Percentiles rank a stretch among this genome's conserved stretches.
phyloP scores from a whole-genome alignment of 1,140 invertebrate genomes.

The Carposina sasakii region DNA sequence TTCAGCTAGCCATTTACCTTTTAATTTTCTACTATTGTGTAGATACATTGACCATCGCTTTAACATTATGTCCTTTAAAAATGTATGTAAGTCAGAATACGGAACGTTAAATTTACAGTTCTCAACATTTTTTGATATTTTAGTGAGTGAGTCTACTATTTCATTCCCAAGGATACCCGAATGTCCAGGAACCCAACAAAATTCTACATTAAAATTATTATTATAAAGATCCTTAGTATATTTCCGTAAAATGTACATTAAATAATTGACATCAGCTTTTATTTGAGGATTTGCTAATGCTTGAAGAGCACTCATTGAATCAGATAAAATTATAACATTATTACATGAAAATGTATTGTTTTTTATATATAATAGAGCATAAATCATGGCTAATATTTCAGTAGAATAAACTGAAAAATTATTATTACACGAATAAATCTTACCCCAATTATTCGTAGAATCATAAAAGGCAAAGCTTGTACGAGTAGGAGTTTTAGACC shows the following conservation, averaged over 20 bases:
- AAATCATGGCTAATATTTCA: conserved; percentile 7
- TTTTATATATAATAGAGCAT: conserved; percentile 1
- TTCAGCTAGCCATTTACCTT: conserved; percentile 11
- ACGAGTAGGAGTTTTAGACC: neutral
- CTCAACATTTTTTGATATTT: neutral
- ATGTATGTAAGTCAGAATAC: neutral
- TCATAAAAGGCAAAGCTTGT: conserved; percentile 4
- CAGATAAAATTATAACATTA: conserved; percentile 9
- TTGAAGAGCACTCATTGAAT: conserved; percentile 7
- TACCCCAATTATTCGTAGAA: neutral
- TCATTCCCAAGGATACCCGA: conserved; percentile 10
- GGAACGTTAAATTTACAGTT: conserved; percentile 9
- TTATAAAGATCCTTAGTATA: neutral
- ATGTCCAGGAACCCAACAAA: conserved; percentile 10
- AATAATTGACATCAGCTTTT: neutral
- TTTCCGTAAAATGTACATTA: conserved; percentile 3
- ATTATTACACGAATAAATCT: conserved; percentile 5
- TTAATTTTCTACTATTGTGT: neutral
- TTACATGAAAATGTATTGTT: neutral
- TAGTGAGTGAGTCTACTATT: conserved; percentile 5
- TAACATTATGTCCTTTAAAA: conserved; percentile 1
- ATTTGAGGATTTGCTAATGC: conserved; percentile 3
- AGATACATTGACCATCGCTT: neutral
- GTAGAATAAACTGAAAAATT: conserved; percentile 5
- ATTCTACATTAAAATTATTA: conserved; percentile 1